A percentile compares a stretch with the other conserved stretches of the same genome.
Evolutionary conservation across 2,888 invertebrate species (phyloP).

Genomic region (Andrena haemorrhoa): DNA sequence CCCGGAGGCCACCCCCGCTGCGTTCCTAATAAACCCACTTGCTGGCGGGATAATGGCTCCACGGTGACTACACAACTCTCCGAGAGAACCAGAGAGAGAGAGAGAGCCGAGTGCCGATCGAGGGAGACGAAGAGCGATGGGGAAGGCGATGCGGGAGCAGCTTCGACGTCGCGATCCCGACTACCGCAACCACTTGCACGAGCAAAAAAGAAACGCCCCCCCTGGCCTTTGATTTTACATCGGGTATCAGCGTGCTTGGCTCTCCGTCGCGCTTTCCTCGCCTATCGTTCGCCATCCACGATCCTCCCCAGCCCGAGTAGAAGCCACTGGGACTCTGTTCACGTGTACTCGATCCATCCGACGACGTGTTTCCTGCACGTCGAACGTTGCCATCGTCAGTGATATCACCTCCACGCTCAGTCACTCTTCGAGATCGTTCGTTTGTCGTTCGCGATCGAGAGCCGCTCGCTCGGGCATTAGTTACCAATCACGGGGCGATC

Average conservation of each 20-base stretch:
- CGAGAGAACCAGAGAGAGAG: slow-evolving; percentile 15
- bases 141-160: slow-evolving; percentile 48
- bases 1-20: slow-evolving; percentile 84
- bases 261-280: slow-evolving; percentile 31
- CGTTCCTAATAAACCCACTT: slow-evolving; percentile 84
- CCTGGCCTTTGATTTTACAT: slow-evolving; percentile 33
- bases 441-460: neutral
- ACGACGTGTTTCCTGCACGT: neutral
- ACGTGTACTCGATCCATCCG: neutral
- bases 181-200: slow-evolving; percentile 55
- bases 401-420: neutral
- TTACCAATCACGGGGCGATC: slow-evolving; percentile 31
- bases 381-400: neutral
- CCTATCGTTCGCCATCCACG: neutral
- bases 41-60: slow-evolving; percentile 83
- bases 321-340: slow-evolving; percentile 4
- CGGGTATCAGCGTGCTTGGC: slow-evolving; percentile 26
- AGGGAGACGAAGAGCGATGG: slow-evolving; percentile 27
- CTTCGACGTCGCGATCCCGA: slow-evolving; percentile 58
- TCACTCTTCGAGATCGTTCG: neutral
- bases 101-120: neutral
- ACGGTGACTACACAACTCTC: slow-evolving; percentile 83
- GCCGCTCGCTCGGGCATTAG: slow-evolving; percentile 19
- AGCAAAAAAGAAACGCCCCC: neutral
- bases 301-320: slow-evolving; percentile 2